Conservation (phyloP, 2,888 invertebrate species). For the Macrosoma leucophasiata region DNA sequence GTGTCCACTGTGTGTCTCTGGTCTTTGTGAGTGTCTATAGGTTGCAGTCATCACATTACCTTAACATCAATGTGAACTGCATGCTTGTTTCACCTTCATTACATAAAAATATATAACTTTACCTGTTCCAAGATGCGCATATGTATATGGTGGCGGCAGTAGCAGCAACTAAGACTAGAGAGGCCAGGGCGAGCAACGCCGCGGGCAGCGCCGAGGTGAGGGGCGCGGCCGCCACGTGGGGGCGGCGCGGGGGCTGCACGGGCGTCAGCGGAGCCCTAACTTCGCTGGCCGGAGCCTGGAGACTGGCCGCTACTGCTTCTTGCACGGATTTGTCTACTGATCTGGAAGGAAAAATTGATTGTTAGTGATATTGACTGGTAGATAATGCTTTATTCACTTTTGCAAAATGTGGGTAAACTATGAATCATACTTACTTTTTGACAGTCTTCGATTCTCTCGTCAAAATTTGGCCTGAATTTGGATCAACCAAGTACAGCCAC, state of each 20-base stretch:
- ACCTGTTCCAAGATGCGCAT: constrained; percentile 96
- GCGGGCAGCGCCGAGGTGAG: constrained; percentile 86
- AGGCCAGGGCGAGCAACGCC: constrained; percentile 90
- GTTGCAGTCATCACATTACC: too few species aligned
- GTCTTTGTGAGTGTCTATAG: too few species aligned
- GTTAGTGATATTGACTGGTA: too few species aligned
- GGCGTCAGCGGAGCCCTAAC: constrained; percentile 69
- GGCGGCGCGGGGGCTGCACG: constrained; percentile 33
- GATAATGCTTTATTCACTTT: too few species aligned
- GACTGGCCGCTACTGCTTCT: constrained; percentile 36
- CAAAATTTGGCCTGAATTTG: constrained; percentile 83
- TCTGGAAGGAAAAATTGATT: constrained; percentile 27
- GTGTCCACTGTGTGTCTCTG: too few species aligned
- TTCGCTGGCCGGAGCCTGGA: constrained; percentile 74
- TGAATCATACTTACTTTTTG: constrained; percentile 74
- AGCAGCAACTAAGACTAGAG: constrained; percentile 91
- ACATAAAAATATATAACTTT: constrained; percentile 31
- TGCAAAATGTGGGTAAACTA: too few species aligned
- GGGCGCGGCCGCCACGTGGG: constrained; percentile 55
- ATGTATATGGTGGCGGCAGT: constrained; percentile 94
- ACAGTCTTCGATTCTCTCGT: constrained; percentile 82
- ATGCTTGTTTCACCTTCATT: too few species aligned
- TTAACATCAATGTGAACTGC: too few species aligned
- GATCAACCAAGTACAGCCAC: constrained; percentile 91
- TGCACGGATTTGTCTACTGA: constrained; percentile 44